Base-by-base conservation (phyloP, 2,113 vertebrate species). In the Charina bottae region DNA sequence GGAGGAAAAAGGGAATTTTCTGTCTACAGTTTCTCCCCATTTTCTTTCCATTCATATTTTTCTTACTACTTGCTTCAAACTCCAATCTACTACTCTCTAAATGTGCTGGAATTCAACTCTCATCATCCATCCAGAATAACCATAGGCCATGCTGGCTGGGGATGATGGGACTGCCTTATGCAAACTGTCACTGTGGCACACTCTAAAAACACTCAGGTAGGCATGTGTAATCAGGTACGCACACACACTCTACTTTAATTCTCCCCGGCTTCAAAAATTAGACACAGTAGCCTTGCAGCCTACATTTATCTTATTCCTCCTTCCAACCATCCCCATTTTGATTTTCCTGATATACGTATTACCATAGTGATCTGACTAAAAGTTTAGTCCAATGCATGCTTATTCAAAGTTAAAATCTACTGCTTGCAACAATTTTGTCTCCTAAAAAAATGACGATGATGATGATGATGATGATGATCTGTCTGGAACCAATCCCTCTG, bases 281-380 rank as follows among this genome's bases (percentile, higher is more conserved):
- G 26, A 46, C 11, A 88, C 5, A 85, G 49, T 5, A 13, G 86
- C 93, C 92, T 85, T 68, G 55, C 49, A 90, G n/a, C 84, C 53
- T 72, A 64, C 92, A 89, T 87, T 87, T 3, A 54, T 0, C 12
- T 78, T 8, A 53, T 4, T 90, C 10, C 2, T 21, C n/a, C 33
- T 89, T 68, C 15, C 0, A 90, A 90, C 49, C 33, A 6, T 1
- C 23, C 19, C 0, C 85, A 59, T 19, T 0, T 92, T n/a, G 1
- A 42, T 46, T 91, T 84, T 85, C 4, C 78, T 90, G 68, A 0
- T n/a, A 53, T 10, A 49, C 0, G 0, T 72, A 90, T 46, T 59
- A 42, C 55, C 86, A 23, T 56, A 26, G 6, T 6, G 10, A 60
- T 11, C 56, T 49, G 49, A 33, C 49, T 23, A 86, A 59, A 84